Base-by-base conservation (phyloP, 2,888 invertebrate species). In the Eristalis pertinax region DNA sequence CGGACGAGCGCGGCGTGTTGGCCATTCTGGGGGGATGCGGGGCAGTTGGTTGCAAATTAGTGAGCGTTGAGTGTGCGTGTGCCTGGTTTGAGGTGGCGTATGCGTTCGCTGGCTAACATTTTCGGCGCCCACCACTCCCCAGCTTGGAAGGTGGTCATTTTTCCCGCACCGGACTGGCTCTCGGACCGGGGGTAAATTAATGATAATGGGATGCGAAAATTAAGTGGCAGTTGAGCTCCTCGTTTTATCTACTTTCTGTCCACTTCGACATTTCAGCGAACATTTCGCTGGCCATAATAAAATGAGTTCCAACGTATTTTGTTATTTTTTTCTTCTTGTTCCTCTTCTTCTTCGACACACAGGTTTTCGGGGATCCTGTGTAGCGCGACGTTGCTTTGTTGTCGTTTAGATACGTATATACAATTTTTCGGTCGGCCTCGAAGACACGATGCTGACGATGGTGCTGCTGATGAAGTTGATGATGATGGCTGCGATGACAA, bases 191-290 rank as follows among this genome's bases (percentile, higher is more conserved):
- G 76, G 72, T 76, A 76, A 84, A 87, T 87, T 88, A 88, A 88
- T 84, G 88, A 84, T 88, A 88, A 88, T 88, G 80, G 88, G 84
- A 88, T 88, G 88, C 84, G 80, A 88, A 88, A 84, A 88, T 88
- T 88, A 88, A 88, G 88, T 88, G 84, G 84, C 84, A 88, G 88
- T 88, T 84, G 84, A 88, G 87, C 87, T 87, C 60, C 76, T 84
- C 87, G 68, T 87, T 87, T 87, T 87, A 87, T 87, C 83, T 87
- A 80, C 87, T 87, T 83, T 87, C 67, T 83, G 87, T 83, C 87
- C 83, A 84, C 79, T 87, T 84, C 84, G 87, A 84, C 87, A 84
- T 84, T 84, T 79, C 76, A 67, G 43, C 60, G 68, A 73, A 79
- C 41, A 79, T 87, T 87, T 87, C 50, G 50, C 65, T 83, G 86